These are phyloP conservation scores for Simalia tracyae DNA, from an alignment of 2,797 vertebrate genomes.

Conservation along the genomic window DNA sequence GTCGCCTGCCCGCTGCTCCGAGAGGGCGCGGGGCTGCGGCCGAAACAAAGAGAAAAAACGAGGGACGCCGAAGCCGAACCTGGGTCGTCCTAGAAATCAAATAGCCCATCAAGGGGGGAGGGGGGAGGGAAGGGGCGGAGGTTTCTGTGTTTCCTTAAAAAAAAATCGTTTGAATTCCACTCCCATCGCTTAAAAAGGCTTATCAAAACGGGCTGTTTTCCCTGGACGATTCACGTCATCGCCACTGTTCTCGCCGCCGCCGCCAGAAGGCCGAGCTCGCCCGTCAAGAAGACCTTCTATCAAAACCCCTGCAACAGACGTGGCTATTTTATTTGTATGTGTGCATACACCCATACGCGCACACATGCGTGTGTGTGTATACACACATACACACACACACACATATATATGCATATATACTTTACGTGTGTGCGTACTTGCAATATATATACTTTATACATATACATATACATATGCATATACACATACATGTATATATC, in stretches of 20 bases:
- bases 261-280: conserved; percentile 40
- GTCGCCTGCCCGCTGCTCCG: conserved; percentile 48
- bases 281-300: conserved; percentile 53
- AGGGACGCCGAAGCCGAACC: conserved; percentile 53
- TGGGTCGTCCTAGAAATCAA: conserved; percentile 60
- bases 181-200: conserved; percentile 61
- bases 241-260: conserved; percentile 26
- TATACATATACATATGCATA: neutral
- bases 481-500: neutral
- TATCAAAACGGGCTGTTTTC: conserved; percentile 64
- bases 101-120: conserved; percentile 59
- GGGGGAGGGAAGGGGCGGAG: conserved; percentile 28
- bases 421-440: neutral
- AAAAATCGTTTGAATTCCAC: conserved; percentile 40
- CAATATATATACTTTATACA: neutral
- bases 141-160: conserved; percentile 56
- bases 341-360: neutral
- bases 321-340: neutral
- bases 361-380: neutral
- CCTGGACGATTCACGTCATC: conserved; percentile 41
- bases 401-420: neutral
- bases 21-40: conserved; percentile 61
- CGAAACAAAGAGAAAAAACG: conserved; percentile 55
- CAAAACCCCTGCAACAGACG: conserved; percentile 37
- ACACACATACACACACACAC: neutral